Conservation (phyloP, 2,797 vertebrate genomes). For the Manis javanica region DNA sequence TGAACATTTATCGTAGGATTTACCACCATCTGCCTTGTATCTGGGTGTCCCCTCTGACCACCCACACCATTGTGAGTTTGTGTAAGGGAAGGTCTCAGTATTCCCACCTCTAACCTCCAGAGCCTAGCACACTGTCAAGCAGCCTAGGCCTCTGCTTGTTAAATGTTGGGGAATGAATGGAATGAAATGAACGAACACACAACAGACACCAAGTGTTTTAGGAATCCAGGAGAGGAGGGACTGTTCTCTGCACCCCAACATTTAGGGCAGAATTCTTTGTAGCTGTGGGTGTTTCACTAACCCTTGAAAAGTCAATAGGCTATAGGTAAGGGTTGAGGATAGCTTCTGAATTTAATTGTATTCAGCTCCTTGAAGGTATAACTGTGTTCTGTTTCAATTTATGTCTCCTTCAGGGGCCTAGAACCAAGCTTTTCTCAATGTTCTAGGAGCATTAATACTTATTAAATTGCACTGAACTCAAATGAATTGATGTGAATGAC, state of each 20-base stretch:
- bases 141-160: not conserved
- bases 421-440: not conserved
- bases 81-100: not conserved
- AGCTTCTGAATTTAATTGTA: not conserved
- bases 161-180: not conserved
- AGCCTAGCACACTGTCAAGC: not conserved
- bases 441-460: not conserved
- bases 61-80: not conserved
- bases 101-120: not conserved
- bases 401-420: not conserved
- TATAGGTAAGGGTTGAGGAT: not conserved
- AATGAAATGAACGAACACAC: not conserved
- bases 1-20: not conserved
- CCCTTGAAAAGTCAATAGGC: not conserved
- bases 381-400: not conserved
- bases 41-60: not conserved
- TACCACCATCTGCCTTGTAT: not conserved
- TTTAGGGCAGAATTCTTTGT: not conserved
- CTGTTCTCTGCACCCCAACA: not conserved
- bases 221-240: not conserved
- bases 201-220: not conserved
- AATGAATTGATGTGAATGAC: constrained; percentile 4
- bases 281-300: not conserved
- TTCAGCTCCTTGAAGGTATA: not conserved
- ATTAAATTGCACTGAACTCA: constrained; percentile 35